Base-by-base conservation (phyloP, 2,797 vertebrate species). In the Peromyscus melanophrys region DNA sequence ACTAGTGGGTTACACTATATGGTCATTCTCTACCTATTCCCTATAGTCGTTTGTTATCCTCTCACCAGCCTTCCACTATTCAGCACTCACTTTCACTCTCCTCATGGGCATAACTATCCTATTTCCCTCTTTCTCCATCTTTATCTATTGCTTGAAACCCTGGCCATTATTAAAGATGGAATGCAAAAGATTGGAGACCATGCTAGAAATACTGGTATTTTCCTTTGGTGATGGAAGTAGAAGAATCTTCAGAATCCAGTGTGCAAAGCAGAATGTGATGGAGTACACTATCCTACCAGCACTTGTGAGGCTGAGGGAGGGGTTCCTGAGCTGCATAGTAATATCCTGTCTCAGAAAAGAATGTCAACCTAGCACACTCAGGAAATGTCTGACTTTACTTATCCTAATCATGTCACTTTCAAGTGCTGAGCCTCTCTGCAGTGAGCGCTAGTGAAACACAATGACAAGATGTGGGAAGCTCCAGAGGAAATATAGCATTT, bases 381-480 rank as follows among this genome's bases (percentile, higher is more conserved):
- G 16, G 27, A 83, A 73, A 76, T 1, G 23, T 94, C 0, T 87
- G 14, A 89, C 34, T 73, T 65, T 7, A 52, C 43, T 83, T 80
- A 73, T 86, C 49, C 52, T 25, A 91, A 95, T 91, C 67, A 46
- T 40, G 6, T 67, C n/a, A 89, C 6, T 31, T 89, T 93, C 37
- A 77, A 59, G 85, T 29, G 49, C 61, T 40, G 23, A 73, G 25
- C 14, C 13, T 73, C 49, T 57, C n/a, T 73, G 67, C 52, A 19
- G 6, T 71, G 77, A 80, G 34, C 9, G 7, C 43, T 91, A 25
- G 49, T 11, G 77, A 89, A 91, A 3, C 25, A 85, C 6, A 96
- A 40, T 12, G 17, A n/a, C 13, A 52, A n/a, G 17, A 69, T 43
- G 55, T 75, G 16, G 14, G 77, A 94, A 94, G 11, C 10, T 63